Evolutionary conservation across 2,113 vertebrate species (phyloP), one percentile per base, ranked within the genome.

Genomic region (Colinus virginianus): DNA sequence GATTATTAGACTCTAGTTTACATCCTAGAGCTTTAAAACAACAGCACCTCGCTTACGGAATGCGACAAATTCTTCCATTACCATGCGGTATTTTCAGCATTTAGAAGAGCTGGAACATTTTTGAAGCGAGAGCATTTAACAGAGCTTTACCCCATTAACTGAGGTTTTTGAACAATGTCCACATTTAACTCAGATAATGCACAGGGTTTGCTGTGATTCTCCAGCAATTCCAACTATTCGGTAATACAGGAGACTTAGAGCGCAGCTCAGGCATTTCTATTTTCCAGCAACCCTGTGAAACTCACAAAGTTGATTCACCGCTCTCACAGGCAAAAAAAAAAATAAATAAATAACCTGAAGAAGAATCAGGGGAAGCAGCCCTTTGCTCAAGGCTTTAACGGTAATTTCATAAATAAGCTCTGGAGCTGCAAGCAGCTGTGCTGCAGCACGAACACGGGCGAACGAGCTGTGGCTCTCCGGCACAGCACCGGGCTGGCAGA

Each of bases 191-290:
- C 66, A 59, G 78, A 82, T 72, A 95, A 80, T 42, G 74, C 66
- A 74, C 69, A n/a, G 91, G 36, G n/a, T 87, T 90, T 87, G 78
- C 81, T 58, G 80, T 76, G 93, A 94, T 88, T 91, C 84, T 87
- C 56, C 82, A 74, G 67, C n/a, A 94, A 89, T 93, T 88, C 53
- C 68, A 95, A 83, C 64, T 74, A 95, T 92, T 95, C 42, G 25
- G 48, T 94, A 92, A 92, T 90, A 78, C 95, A 80, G 87, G 67
- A 77, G 92, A 80, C 87, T 91, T 83, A 80, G 92, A 83, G 76
- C 0, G 1, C 76, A 74, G 88, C 84, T 94, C 92, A 80, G 67
- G 51, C 90, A 94, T 94, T 72, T 63, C 53, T 86, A 34, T 82
- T 82, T 83, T 95, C 28, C 62, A 76, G 72, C 64, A 87, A 32